phyloP scores from a whole-genome alignment of 1,140 invertebrate species.

The Nautilus pompilius region DNA sequence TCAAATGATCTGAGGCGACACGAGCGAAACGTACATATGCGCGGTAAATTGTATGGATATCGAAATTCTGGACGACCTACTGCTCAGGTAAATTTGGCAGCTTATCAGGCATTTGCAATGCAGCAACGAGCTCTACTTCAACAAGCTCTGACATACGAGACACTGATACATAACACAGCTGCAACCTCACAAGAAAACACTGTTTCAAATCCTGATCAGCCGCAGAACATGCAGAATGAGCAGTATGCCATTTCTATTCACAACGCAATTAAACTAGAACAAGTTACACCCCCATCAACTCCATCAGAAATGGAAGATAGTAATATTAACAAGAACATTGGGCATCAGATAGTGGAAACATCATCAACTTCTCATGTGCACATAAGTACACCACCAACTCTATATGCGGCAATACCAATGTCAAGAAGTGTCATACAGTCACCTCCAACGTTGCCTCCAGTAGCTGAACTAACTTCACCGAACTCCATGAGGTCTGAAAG shows the following conservation, averaged over 20 bases:
- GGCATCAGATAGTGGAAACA: no score
- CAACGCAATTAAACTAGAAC: constrained; percentile 2
- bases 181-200: constrained; percentile 14
- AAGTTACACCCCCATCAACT: constrained; percentile 1
- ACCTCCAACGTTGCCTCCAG: background rate
- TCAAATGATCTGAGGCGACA: constrained; percentile 47
- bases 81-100: constrained; percentile 39
- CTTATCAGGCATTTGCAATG: constrained; percentile 47
- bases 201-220: background rate
- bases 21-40: constrained; percentile 50
- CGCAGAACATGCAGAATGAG: background rate
- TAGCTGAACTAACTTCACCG: background rate
- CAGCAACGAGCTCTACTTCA: constrained; percentile 44
- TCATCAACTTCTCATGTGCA: constrained; percentile 4
- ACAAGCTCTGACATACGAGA: constrained; percentile 45
- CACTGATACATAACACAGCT: constrained; percentile 34
- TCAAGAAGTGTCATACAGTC: constrained; percentile 1
- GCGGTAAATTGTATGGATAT: constrained; percentile 42
- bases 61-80: constrained; percentile 16
- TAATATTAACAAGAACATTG: no score
- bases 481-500: background rate
- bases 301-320: constrained; percentile 3
- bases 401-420: background rate
- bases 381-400: background rate
- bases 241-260: background rate